Evolutionary conservation across 2,888 invertebrate species (phyloP), one percentile per base, ranked within the genome.

Genomic region (Thera obeliscata): DNA sequence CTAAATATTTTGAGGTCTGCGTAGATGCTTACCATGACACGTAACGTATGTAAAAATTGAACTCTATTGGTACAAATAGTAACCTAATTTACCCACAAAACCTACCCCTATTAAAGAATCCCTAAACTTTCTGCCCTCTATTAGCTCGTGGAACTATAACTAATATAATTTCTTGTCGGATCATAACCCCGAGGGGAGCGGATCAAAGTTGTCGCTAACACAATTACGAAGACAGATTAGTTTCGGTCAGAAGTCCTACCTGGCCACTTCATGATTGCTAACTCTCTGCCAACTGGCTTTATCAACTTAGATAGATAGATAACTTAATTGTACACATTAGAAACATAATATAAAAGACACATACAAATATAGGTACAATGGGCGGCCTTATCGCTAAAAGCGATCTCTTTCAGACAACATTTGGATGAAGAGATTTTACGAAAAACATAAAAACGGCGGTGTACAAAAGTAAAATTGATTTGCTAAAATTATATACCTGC

Each of bases 161-260:
- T 74, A 74, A 93, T 92, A 91, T 85, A 89, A 92, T 92, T 89
- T 86, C 87, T 85, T 86, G 88, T 87, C 84, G 85, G 91, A 87
- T 91, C 88, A 91, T 91, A 91, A 70, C 89, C 92, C 92, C 84
- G 81, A 72, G 91, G 91, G 92, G 90, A 52, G 22, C 52, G 9
- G 91, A 91, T 92, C 91, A 91, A 93, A 93, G 89, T 93, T 93
- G 91, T 91, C 90, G 80, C 86, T 93, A 93, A 93, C 91, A 85
- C 88, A 90, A 90, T 93, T 92, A 91, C 84, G 81, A 85, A 86
- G 87, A 88, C 83, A 86, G 90, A 93, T 93, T 93, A 93, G 92
- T 91, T 93, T 90, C 85, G 88, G 87, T 81, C 90, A 89, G 86
- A 78, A 87, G 81, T 79, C 66, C 80, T 83, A 89, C 90, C 90